These are phyloP conservation scores for Apodemus speciosus DNA, from an alignment of 2,113 vertebrate genomes.

Conservation along the genomic window DNA sequence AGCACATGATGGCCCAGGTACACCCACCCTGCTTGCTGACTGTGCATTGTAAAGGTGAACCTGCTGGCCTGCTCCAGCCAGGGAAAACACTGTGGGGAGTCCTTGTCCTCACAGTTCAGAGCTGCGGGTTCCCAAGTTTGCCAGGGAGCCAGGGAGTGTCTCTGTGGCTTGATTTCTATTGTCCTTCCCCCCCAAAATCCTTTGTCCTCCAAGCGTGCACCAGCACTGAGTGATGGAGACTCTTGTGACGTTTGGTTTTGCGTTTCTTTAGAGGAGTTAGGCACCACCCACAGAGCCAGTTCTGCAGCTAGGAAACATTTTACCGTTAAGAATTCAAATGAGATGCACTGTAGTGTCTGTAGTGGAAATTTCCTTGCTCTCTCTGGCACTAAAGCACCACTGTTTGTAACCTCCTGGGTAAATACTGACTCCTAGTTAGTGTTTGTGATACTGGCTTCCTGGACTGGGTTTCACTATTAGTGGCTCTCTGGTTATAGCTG, in stretches of 20 bases:
- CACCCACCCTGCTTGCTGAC: too few species aligned
- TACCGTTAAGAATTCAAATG: neutral
- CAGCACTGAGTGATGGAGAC: neutral
- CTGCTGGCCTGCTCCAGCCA: too few species aligned
- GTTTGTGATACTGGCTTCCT: rapidly evolving
- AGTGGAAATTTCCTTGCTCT: too few species aligned
- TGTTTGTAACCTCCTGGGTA: neutral
- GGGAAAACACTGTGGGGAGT: neutral
- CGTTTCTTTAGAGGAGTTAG: neutral
- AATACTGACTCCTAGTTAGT: neutral
- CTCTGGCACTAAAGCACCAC: neutral
- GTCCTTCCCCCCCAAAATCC: too few species aligned
- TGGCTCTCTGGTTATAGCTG: neutral
- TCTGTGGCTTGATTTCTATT: neutral
- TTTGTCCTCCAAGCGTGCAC: too few species aligned
- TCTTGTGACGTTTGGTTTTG: neutral
- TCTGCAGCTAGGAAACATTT: neutral
- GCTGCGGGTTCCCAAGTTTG: rapidly evolving
- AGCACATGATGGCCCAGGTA: rapidly evolving
- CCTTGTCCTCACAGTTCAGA: rapidly evolving
- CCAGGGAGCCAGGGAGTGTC: neutral
- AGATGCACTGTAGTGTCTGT: neutral
- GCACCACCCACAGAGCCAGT: neutral
- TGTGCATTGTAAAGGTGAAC: rapidly evolving
- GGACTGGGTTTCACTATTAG: neutral